Evolutionary conservation across 2,888 invertebrate species (phyloP), one percentile per base, ranked within the genome.

Genomic region (Caenorhabditis sp.): DNA sequence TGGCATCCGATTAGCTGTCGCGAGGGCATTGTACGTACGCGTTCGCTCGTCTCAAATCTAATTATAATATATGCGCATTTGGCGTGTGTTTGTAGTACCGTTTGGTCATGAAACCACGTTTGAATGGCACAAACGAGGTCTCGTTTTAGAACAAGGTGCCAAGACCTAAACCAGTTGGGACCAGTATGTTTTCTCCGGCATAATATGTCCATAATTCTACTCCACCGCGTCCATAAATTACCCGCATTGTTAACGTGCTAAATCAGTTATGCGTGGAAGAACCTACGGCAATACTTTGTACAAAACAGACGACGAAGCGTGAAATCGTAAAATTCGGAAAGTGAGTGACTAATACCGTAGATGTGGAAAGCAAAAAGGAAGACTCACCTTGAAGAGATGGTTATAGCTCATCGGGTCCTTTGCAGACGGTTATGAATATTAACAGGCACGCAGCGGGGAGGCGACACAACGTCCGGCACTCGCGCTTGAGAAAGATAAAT

Each of bases 381-480:
- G n/a, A 71, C 79, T 70, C 52, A 81, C 83, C 74, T 89, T 89
- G 82, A 89, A 89, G 30, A 89, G 81, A 80, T 89, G 89, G 73
- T 89, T 89, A 80, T 89, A 89, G 80, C 86, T 87, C 88, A 88
- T 88, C 17, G 59, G 59, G 39, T 39, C 24, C 20, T 43, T 50
- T 55, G 50, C 26, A 39, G 55, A 48, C 55, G 20, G 59, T 39
- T 56, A 56, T 46, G 52, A 73, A 50, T 45, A 53, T 53, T 26
- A 63, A 56, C 22, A 41, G 43, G 20, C 37, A 30, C 53, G 35
- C 46, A 50, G 24, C 26, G n/a, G 11, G 7, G 37, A 20, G 32
- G 17, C 22, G 27, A 24, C 15, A 35, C 41, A 59, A 48, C 5
- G 48, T 26, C 37, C 37, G 27, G 35, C 11, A 24, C 11, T 20